phyloP scores from a whole-genome alignment of 2,888 invertebrate species.

The Thyatira batis region DNA sequence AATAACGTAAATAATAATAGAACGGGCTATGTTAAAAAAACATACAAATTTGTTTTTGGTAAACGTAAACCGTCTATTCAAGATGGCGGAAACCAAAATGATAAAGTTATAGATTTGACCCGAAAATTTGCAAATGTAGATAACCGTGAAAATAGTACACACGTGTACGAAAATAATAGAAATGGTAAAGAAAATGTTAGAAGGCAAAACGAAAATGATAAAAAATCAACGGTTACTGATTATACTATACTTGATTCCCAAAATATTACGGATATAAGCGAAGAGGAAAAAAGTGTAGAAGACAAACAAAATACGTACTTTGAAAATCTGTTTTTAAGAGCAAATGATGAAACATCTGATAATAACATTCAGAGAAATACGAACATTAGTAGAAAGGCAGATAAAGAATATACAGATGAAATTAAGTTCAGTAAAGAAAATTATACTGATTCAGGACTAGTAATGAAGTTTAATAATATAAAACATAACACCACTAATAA shows the following conservation, averaged over 20 bases:
- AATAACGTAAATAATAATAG: neutral
- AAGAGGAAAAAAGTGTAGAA: neutral
- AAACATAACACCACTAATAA: neutral
- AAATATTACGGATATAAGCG: neutral
- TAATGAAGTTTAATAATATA: too few species aligned
- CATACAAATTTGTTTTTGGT: slow-evolving; percentile 3
- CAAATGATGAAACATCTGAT: neutral
- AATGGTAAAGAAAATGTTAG: neutral
- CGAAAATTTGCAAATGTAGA: neutral
- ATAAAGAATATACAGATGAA: neutral
- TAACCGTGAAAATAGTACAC: neutral
- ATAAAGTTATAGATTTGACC: neutral
- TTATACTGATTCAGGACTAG: neutral
- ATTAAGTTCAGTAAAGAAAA: neutral
- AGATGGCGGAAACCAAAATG: neutral
- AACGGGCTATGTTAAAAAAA: neutral
- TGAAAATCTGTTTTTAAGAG: neutral
- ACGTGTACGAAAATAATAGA: neutral
- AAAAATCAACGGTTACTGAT: too few species aligned
- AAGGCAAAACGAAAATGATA: too few species aligned
- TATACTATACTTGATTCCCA: too few species aligned
- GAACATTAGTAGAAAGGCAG: neutral
- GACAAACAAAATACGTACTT: neutral
- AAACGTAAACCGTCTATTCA: neutral
- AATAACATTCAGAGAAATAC: neutral